phyloP scores from a whole-genome alignment of 92 coral and sea anemone species.

The Epizoanthus scotinus region DNA sequence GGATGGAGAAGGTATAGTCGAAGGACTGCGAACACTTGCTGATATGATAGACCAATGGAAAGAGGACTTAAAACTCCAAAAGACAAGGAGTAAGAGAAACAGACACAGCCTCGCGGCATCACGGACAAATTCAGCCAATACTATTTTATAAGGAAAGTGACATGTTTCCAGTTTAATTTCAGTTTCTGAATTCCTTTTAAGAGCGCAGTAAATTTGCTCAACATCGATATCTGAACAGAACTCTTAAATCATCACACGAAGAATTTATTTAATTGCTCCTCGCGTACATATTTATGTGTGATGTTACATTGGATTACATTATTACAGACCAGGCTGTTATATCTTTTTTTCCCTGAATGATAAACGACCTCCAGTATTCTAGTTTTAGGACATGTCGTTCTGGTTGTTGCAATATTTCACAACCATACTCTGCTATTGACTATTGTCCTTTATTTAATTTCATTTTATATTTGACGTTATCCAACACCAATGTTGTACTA shows the following conservation, averaged over 20 bases:
- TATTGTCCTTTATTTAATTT: not conserved
- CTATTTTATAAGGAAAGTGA: conserved; percentile 50
- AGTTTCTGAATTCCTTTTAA: not conserved
- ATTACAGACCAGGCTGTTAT: too few species aligned
- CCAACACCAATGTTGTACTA: not conserved
- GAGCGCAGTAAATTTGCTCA: not conserved
- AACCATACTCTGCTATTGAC: not conserved
- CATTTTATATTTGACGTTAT: not conserved
- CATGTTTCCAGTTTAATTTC: not conserved
- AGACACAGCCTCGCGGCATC: conserved; percentile 64
- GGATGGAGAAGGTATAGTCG: conserved; percentile 88
- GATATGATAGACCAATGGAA: conserved; percentile 96
- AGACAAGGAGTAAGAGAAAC: conserved; percentile 54
- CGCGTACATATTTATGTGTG: too few species aligned
- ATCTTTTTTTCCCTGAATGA: conserved; percentile 7
- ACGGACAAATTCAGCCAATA: conserved; percentile 76
- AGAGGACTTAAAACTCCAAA: conserved; percentile 69
- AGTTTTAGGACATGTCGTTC: not conserved
- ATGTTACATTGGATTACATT: too few species aligned
- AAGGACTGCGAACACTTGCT: conserved; percentile 81
- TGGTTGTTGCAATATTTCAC: conserved; percentile 9
- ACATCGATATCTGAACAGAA: not conserved
- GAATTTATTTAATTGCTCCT: not conserved
- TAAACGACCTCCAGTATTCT: not conserved
- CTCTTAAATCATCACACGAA: not conserved